Conservation (phyloP, 2,888 invertebrate genomes). For the Leucophenga maculata region DNA sequence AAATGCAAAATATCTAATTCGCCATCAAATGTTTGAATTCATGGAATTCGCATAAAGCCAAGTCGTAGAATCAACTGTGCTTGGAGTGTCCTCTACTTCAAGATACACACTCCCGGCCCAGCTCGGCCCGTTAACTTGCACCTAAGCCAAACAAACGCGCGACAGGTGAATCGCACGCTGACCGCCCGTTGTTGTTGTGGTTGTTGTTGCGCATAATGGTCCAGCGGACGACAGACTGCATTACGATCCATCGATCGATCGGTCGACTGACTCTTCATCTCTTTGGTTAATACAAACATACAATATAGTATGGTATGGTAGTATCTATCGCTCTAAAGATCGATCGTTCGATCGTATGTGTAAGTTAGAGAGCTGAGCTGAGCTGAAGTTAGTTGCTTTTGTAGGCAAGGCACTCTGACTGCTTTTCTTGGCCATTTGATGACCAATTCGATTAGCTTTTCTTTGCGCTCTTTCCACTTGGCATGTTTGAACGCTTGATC, state of each 20-base stretch:
- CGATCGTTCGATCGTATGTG: slow-evolving; percentile 55
- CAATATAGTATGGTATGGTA: neutral
- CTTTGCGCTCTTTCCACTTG: slow-evolving; percentile 23
- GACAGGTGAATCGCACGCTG: slow-evolving; percentile 61
- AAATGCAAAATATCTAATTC: slow-evolving; percentile 65
- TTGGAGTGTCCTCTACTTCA: slow-evolving; percentile 36
- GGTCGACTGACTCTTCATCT: slow-evolving; percentile 4
- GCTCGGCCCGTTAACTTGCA: slow-evolving; percentile 34
- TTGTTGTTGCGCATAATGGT: slow-evolving; percentile 2
- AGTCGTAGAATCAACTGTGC: slow-evolving; percentile 36
- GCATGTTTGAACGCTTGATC: neutral
- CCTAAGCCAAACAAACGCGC: slow-evolving; percentile 61
- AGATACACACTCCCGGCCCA: no score
- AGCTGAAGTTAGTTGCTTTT: neutral
- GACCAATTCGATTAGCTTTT: slow-evolving; percentile 66
- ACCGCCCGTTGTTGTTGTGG: slow-evolving; percentile 21
- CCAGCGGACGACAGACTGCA: no score
- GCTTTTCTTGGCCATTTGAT: slow-evolving; percentile 61
- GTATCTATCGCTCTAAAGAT: slow-evolving; percentile 52
- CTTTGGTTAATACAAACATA: neutral
- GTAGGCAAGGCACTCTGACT: slow-evolving; percentile 32
- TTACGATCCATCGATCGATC: slow-evolving; percentile 1
- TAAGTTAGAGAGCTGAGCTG: neutral
- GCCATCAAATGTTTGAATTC: slow-evolving; percentile 64
- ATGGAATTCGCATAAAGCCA: slow-evolving; percentile 59